phyloP scores from a whole-genome alignment of 2,113 vertebrate species.

The Semnornis frantzii region DNA sequence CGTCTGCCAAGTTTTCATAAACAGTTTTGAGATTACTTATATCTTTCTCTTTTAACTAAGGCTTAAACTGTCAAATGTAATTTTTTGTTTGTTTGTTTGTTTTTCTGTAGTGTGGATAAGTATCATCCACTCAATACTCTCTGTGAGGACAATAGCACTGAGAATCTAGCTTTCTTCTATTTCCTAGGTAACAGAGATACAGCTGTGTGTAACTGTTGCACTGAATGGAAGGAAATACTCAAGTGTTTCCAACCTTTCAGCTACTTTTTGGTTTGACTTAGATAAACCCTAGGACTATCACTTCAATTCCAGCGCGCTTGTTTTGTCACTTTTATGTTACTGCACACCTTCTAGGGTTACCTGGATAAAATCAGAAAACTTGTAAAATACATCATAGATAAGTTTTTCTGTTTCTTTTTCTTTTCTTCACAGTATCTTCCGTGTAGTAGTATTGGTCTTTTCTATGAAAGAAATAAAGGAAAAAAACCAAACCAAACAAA shows the following conservation, averaged over 20 bases:
- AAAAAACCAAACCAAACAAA: no score
- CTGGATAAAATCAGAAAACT: background rate
- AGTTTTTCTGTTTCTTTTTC: background rate
- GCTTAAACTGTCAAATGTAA: background rate
- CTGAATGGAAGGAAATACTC: background rate
- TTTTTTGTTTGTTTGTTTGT: background rate
- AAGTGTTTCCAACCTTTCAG: background rate
- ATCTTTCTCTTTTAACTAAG: background rate
- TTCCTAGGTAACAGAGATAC: background rate
- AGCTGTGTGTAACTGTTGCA: background rate
- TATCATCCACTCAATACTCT: background rate
- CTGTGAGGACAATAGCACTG: background rate
- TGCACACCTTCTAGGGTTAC: background rate
- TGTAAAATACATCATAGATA: background rate
- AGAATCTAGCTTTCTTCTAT: background rate
- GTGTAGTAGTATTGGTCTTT: background rate
- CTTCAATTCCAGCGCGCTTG: background rate
- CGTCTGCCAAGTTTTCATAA: background rate
- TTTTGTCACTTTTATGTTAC: background rate
- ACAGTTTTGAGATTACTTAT: background rate
- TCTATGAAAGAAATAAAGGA: background rate
- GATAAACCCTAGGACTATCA: background rate
- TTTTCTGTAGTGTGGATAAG: background rate
- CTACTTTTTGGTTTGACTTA: background rate
- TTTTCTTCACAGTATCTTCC: background rate